phyloP scores from a whole-genome alignment of 2,113 vertebrate genomes.

The Philantomba maxwellii region DNA sequence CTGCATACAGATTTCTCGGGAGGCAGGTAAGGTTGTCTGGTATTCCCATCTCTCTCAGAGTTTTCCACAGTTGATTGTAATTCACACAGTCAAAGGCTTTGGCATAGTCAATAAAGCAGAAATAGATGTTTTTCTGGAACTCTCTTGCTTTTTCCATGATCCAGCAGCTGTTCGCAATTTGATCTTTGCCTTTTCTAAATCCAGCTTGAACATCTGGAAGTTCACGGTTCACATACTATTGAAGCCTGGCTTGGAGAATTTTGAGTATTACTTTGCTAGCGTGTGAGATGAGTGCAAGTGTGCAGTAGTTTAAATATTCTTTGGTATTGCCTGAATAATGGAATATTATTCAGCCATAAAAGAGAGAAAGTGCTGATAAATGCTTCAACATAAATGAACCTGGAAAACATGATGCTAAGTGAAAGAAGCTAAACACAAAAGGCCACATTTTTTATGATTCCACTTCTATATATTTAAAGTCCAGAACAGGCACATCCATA shows the following conservation, averaged over 20 bases:
- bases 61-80: background rate
- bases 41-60: background rate
- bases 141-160: background rate
- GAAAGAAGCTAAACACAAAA: background rate
- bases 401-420: background rate
- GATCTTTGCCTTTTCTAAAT: background rate
- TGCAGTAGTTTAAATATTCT: background rate
- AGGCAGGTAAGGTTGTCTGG: background rate
- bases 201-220: background rate
- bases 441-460: background rate
- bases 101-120: background rate
- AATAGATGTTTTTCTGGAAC: background rate
- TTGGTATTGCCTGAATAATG: background rate
- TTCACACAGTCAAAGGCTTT: background rate
- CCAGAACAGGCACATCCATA: background rate
- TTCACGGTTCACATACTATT: background rate
- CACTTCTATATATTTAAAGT: background rate
- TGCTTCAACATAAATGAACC: background rate
- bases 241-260: background rate
- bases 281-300: background rate
- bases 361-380: background rate
- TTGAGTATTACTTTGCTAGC: background rate
- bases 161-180: background rate
- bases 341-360: background rate
- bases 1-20: background rate